Percentiles rank a stretch among this genome's conserved stretches.
These are phyloP conservation scores for Pyrrhopygopsis socrates DNA, from an alignment of 2,888 invertebrate species.

Conservation along the genomic window DNA sequence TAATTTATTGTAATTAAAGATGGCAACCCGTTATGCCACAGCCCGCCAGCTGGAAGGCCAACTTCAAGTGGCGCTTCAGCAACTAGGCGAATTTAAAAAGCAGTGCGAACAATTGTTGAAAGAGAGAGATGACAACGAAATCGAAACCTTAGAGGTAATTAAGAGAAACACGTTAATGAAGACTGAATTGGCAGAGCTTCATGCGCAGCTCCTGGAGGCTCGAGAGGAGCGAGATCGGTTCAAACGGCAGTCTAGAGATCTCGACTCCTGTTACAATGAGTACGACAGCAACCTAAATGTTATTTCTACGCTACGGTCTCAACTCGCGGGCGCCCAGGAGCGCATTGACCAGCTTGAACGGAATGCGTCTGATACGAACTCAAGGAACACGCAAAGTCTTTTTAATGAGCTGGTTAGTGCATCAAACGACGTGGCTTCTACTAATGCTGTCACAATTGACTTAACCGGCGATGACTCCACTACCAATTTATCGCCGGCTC, in stretches of 20 bases:
- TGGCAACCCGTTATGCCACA: conserved; percentile 10
- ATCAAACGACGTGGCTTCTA: background rate
- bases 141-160: background rate
- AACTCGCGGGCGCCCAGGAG: conserved; percentile 2
- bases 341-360: background rate
- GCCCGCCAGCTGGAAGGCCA: conserved; percentile 54
- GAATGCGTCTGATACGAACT: background rate
- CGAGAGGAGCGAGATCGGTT: background rate
- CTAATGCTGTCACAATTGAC: background rate
- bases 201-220: background rate
- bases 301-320: background rate
- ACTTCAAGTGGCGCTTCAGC: conserved; percentile 13
- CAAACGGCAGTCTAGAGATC: background rate
- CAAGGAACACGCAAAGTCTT: background rate
- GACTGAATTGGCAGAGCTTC: background rate
- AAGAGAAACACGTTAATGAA: background rate
- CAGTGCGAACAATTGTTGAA: background rate
- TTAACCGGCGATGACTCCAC: conserved; percentile 1
- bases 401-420: background rate
- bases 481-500: background rate
- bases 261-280: background rate
- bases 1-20: too few species aligned
- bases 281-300: background rate
- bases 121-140: background rate
- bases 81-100: background rate